Base-by-base conservation (phyloP, 2,113 vertebrate genomes). In the Xiphophorus hellerii region DNA sequence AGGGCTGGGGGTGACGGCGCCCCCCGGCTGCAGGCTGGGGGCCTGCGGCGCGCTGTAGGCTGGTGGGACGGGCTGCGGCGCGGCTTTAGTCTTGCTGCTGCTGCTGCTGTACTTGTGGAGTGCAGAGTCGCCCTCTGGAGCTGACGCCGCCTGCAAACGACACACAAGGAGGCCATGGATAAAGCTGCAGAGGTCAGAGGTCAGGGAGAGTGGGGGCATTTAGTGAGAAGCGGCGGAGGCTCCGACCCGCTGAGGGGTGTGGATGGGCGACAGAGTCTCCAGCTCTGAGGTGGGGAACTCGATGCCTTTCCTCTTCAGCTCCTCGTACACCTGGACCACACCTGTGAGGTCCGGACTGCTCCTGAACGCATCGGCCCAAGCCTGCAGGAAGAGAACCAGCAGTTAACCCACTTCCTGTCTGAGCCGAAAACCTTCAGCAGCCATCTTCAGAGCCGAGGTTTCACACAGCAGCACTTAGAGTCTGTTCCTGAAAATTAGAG, bases 301-400 rank as follows among this genome's bases (percentile, higher is more conserved):
- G 0, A 98, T 93, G 78, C 98, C 98, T 92, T 98, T 99, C 90
- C 98, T 97, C 90, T 99, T 99, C 73, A 99, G 95, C 64, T 99
- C 98, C 92, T 99, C 98, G 2, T 99, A 99, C 85, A 97, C 96
- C 66, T 99, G 98, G 74, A 99, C 98, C 3, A 99, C 98, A 1
- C 98, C 98, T 0, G 98, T 99, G 82, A 99, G 96, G 90, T 99
- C 98, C 0, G 98, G 97, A 72, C 96, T 99, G 88, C 98, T 99
- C 83, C 98, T 96, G 88, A 99, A 99, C 17, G 98, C 98, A 77
- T 99, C 98, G 0, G 98, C 97, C 98, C 98, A 99, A 0, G 98
- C 97, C 98, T 99, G 93, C 39, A 74, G 29, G 66, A 65, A 5
- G 25, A 27, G 73, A 22, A 69, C 42, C 0, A 22, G 58, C n/a